Evolutionary conservation across 2,888 invertebrate species (phyloP), one percentile per base, ranked within the genome.

Genomic region (Lathronympha strigana): DNA sequence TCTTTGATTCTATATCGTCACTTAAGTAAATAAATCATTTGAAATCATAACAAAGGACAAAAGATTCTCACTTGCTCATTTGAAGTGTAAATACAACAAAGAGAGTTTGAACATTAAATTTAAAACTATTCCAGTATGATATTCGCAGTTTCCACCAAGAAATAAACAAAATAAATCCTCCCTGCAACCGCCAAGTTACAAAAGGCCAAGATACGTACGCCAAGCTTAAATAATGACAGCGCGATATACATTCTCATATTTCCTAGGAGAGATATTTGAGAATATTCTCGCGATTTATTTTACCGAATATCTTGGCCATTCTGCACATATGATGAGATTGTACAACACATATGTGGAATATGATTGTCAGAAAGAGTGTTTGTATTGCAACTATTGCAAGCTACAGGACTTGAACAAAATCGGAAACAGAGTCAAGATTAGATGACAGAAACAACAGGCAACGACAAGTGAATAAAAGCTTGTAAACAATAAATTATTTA

Each of bases 221-320:
- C 43, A 51, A 36, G 43, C 58, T 53, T 51, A 58, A 64, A 53
- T 64, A 64, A 58, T 64, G 58, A 45, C 57, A 49, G 47, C 45
- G 45, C 55, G 21, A 58, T 17, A 58, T 36, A 58, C 31, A 51
- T 55, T 63, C 45, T 58, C 43, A 53, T 64, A 64, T 58, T 43
- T 58, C 45, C 19, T 25, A 19, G 45, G 40, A 15, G 19, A 54
- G 8, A 62, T 23, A 31, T 23, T 62, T 15, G 25, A 53, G 33
- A 47, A 58, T 47, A 57, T 58, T 64, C 45, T 21, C 36, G n/a
- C 25, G 45, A 53, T 58, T 63, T 63, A 55, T 63, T 45, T 23
- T 23, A 45, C 45, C n/a, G 21, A 45, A 45, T 45, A 45, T 45
- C 45, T 45, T 45, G 45, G 13, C 15, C 13, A 6, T 8, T 8